phyloP scores from a whole-genome alignment of 2,113 vertebrate species.

The Tursiops truncatus region DNA sequence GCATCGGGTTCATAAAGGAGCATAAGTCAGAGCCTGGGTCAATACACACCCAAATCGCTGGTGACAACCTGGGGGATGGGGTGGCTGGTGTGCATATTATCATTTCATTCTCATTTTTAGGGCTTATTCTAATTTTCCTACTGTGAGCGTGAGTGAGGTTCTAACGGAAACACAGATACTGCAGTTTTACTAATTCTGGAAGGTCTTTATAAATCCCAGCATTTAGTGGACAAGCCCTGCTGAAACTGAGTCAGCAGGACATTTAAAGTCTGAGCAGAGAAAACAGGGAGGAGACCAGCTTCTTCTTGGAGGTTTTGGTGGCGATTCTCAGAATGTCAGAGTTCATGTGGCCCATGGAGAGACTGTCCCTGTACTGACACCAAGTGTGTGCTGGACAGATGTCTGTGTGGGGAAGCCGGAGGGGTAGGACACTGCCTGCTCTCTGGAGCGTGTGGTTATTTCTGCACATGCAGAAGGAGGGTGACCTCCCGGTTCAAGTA shows the following conservation, averaged over 20 bases:
- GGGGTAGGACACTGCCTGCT: fast-evolving
- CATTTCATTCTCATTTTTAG: neutral
- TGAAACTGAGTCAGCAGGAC: neutral
- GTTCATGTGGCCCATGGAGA: neutral
- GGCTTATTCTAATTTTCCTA: neutral
- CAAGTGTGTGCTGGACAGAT: too few species aligned
- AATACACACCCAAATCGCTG: too few species aligned
- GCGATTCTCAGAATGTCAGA: neutral
- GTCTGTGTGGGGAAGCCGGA: neutral
- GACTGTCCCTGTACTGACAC: neutral
- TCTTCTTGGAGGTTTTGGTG: neutral
- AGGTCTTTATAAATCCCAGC: neutral
- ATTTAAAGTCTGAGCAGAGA: neutral
- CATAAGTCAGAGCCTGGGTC: neutral
- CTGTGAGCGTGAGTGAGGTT: neutral
- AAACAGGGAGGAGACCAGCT: neutral
- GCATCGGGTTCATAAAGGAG: too few species aligned
- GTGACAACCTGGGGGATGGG: too few species aligned
- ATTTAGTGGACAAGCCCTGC: neutral
- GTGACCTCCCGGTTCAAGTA: fast-evolving
- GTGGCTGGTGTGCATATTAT: too few species aligned
- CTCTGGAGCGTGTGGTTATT: fast-evolving
- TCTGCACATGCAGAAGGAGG: neutral
- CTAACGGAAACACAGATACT: neutral
- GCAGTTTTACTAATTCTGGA: neutral